These are phyloP conservation scores for Semibalanus balanoides DNA, from an alignment of 1,140 invertebrate species.

Conservation along the genomic window DNA sequence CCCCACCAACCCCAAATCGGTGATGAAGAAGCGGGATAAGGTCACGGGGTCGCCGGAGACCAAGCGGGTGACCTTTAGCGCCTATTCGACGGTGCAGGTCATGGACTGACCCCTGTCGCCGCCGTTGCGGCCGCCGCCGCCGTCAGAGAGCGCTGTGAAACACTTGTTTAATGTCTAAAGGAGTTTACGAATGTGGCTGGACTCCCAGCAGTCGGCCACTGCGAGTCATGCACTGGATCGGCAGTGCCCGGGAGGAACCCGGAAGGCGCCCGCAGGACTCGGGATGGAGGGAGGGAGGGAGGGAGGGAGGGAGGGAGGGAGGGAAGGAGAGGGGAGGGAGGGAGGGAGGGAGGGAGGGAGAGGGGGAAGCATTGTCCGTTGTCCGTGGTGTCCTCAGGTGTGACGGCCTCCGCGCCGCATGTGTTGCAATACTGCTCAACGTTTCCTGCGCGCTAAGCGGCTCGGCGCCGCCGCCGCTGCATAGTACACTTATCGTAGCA, in stretches of 20 bases:
- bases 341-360: too few species aligned
- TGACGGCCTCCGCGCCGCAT: neutral
- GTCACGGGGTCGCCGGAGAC: slow-evolving; percentile 12
- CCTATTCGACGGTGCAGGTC: slow-evolving; percentile 21
- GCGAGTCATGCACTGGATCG: neutral
- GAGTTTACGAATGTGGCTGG: neutral
- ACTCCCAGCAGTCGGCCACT: neutral
- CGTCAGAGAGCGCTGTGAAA: slow-evolving; percentile 1
- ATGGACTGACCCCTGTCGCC: slow-evolving; percentile 13
- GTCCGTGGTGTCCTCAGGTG: neutral
- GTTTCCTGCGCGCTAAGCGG: neutral
- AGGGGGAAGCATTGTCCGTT: neutral
- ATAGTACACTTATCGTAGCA: neutral
- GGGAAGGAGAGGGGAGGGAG: too few species aligned
- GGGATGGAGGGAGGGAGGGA: too few species aligned
- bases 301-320: too few species aligned
- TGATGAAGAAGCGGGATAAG: slow-evolving; percentile 19
- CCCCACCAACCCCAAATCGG: slow-evolving; percentile 15
- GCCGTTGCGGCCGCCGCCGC: neutral
- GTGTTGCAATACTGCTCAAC: neutral
- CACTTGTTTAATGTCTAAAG: neutral
- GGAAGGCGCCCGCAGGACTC: too few species aligned
- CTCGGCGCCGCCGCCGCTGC: neutral
- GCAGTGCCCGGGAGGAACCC: too few species aligned
- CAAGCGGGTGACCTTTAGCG: slow-evolving; percentile 20